These are phyloP conservation scores for Oppia nitens DNA, from an alignment of 1,140 invertebrate species.

Conservation along the genomic window DNA sequence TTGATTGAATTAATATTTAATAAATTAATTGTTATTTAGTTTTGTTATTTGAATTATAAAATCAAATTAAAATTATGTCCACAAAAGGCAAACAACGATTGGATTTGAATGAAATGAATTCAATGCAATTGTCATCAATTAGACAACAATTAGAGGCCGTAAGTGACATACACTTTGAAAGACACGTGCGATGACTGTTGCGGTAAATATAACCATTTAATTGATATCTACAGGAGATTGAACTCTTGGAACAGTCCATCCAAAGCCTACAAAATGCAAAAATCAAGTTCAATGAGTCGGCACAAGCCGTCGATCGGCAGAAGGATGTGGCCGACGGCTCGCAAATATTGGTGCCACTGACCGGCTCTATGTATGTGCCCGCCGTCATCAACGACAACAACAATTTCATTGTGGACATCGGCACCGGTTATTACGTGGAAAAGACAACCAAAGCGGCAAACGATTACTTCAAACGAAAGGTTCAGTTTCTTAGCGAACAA, in stretches of 20 bases:
- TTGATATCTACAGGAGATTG: constrained; percentile 43
- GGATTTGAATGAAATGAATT: constrained; percentile 52
- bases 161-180: constrained; percentile 24
- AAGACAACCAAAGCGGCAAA: constrained; percentile 56
- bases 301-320: constrained; percentile 62
- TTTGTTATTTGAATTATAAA: too few relatives aligned
- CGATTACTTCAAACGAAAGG: constrained; percentile 80
- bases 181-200: too few relatives aligned
- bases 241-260: constrained; percentile 67
- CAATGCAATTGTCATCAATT: constrained; percentile 58
- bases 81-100: constrained; percentile 36
- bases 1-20: too few relatives aligned
- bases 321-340: constrained; percentile 51
- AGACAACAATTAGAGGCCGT: constrained; percentile 73
- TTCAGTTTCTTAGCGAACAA: constrained; percentile 74
- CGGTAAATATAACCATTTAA: too few relatives aligned
- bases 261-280: constrained; percentile 75
- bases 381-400: constrained; percentile 61
- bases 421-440: constrained; percentile 86
- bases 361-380: constrained; percentile 85
- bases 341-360: constrained; percentile 72
- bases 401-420: constrained; percentile 77
- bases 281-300: constrained; percentile 69
- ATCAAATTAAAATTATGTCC: neutral
- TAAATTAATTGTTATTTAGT: too few relatives aligned